A percentile compares a stretch with the other conserved stretches of the same genome.
Conservation (phyloP, 2,113 vertebrate genomes). For the Ursus arctos region DNA sequence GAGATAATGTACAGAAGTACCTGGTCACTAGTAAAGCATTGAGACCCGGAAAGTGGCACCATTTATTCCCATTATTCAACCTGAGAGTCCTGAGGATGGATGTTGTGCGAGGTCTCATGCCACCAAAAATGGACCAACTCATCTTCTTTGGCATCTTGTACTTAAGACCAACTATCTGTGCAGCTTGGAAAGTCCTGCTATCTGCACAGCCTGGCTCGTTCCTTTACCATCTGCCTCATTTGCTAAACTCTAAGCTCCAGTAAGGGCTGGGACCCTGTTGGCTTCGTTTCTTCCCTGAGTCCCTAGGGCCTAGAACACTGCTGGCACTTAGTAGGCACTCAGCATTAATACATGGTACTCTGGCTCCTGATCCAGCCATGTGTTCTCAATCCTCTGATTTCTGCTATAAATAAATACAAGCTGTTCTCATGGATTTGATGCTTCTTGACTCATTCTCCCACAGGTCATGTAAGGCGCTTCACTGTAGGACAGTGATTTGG, state of each 20-base stretch:
- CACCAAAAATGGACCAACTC: neutral
- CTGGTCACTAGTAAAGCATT: neutral
- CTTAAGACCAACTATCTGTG: neutral
- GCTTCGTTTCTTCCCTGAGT: neutral
- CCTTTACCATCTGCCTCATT: neutral
- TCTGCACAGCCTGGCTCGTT: neutral
- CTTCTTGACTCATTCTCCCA: conserved; percentile 61
- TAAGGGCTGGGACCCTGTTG: neutral
- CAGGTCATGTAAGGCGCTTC: conserved; percentile 58
- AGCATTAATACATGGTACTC: neutral
- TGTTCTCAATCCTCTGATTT: conserved; percentile 14
- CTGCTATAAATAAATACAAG: neutral
- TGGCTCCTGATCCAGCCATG: neutral
- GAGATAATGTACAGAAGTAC: neutral
- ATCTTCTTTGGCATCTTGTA: neutral
- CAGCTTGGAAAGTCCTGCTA: neutral
- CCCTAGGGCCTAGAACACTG: neutral
- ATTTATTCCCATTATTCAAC: neutral
- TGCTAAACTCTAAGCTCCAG: neutral
- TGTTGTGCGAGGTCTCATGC: neutral
- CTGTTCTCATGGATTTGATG: conserved; percentile 56
- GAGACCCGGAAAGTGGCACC: neutral
- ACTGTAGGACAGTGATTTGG: conserved; percentile 62
- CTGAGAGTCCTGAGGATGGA: neutral
- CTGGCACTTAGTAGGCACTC: neutral